Conservation (phyloP, 2,797 vertebrate species). For the Hoplostethus atlanticus region DNA sequence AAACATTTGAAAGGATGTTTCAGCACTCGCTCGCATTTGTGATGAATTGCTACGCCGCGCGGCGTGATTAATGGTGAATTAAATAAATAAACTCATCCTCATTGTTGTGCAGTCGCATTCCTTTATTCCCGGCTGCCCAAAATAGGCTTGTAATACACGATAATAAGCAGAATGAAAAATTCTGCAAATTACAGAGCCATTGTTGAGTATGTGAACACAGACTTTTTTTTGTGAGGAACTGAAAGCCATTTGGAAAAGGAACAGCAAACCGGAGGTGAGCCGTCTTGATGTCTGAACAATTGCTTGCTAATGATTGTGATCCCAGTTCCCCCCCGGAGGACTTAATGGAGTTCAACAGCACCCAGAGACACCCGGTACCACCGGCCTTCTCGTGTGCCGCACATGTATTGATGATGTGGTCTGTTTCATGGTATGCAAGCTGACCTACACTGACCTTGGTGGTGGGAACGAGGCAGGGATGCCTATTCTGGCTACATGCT, state of each 20-base stretch:
- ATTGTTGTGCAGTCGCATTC: conserved; percentile 46
- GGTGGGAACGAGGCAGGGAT: background rate
- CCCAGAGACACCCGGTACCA: background rate
- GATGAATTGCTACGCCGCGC: conserved; percentile 68
- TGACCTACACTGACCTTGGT: conserved; percentile 33
- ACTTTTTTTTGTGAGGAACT: conserved; percentile 38
- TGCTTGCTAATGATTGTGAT: conserved; percentile 46
- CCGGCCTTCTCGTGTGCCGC: background rate
- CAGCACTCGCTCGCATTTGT: conserved; percentile 40
- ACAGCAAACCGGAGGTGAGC: conserved; percentile 46
- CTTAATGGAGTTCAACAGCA: conserved; percentile 4
- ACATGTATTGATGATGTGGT: conserved; percentile 47
- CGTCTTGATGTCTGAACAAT: conserved; percentile 51
- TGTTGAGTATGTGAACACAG: conserved; percentile 34
- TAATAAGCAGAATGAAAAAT: conserved; percentile 67
- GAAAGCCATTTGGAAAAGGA: conserved; percentile 41
- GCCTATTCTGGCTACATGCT: background rate
- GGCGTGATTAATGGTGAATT: conserved; percentile 75
- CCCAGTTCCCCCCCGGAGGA: conserved; percentile 35
- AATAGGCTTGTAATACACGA: conserved; percentile 61
- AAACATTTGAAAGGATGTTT: conserved; percentile 58
- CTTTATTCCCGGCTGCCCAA: conserved; percentile 6
- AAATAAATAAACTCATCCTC: conserved; percentile 63
- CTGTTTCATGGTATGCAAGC: conserved; percentile 17
- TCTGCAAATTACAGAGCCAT: conserved; percentile 59